Conservation (phyloP, 2,888 invertebrate genomes). For the Andrena minutula region DNA sequence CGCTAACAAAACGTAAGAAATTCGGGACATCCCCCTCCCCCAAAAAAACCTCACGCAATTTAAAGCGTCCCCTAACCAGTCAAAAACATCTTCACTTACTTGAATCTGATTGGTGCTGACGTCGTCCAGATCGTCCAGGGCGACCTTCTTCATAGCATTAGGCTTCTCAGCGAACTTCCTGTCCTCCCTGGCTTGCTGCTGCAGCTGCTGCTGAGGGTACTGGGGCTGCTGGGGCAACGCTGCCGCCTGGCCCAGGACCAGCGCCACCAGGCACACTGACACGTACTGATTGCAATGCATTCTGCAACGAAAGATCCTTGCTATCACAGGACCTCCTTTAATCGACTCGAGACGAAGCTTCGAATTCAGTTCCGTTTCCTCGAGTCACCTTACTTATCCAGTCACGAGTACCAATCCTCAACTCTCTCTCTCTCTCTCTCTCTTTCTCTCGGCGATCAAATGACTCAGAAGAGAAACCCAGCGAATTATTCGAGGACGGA, state of each 20-base stretch:
- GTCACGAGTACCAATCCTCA: not conserved
- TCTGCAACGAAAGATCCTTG: slow-evolving; percentile 73
- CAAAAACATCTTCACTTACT: slow-evolving; percentile 71
- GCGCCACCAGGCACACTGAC: slow-evolving; percentile 90
- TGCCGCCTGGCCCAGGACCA: slow-evolving; percentile 84
- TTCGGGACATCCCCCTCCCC: too few relatives aligned
- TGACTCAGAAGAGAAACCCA: slow-evolving; percentile 33
- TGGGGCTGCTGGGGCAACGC: slow-evolving; percentile 83
- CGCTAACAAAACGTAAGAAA: too few relatives aligned
- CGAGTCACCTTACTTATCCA: too few relatives aligned
- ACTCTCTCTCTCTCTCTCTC: not conserved
- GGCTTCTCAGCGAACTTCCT: slow-evolving; percentile 96
- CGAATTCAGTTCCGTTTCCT: too few relatives aligned
- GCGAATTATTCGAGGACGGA: slow-evolving; percentile 13
- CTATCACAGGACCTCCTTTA: not conserved
- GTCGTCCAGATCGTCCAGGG: slow-evolving; percentile 92
- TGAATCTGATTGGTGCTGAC: slow-evolving; percentile 93
- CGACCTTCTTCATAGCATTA: slow-evolving; percentile 95
- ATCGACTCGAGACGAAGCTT: not conserved
- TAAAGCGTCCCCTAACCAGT: too few relatives aligned
- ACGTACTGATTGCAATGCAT: slow-evolving; percentile 89
- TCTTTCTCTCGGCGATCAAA: not conserved
- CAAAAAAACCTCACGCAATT: too few relatives aligned
- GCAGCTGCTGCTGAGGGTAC: slow-evolving; percentile 73
- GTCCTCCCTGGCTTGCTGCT: slow-evolving; percentile 86